Conservation (phyloP, 1,140 invertebrate species). For the Drosophila asahinai region DNA sequence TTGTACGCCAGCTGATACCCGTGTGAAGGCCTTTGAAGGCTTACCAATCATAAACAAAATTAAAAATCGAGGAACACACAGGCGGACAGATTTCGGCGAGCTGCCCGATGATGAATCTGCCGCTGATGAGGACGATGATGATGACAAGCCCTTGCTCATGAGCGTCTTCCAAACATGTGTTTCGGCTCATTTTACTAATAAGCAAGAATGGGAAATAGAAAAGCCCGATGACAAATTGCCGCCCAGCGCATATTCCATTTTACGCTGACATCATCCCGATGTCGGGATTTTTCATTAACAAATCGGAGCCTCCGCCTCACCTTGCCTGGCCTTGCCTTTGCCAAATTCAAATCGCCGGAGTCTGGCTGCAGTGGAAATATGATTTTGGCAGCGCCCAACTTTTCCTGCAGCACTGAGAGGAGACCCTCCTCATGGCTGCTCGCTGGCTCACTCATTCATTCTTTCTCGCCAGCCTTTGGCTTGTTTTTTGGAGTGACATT, state of each 20-base stretch:
- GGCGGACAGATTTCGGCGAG: conserved; percentile 30
- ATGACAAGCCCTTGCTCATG: conserved; percentile 29
- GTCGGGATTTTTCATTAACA: conserved; percentile 46
- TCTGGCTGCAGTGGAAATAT: conserved; percentile 47
- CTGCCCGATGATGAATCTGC: conserved; percentile 64
- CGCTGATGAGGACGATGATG: conserved; percentile 48
- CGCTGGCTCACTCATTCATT: conserved; percentile 11
- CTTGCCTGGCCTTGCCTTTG: background rate
- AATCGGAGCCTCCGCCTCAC: conserved; percentile 19
- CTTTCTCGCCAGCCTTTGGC: conserved; percentile 26
- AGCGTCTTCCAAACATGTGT: conserved; percentile 61
- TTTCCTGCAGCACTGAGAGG: conserved; percentile 16
- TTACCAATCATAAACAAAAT: conserved; percentile 53
- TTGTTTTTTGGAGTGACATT: conserved; percentile 72
- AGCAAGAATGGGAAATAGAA: conserved; percentile 49
- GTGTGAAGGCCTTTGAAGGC: conserved; percentile 35
- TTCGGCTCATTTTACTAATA: conserved; percentile 81
- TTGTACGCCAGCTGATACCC: conserved; percentile 36
- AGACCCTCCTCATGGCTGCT: background rate
- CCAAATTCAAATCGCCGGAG: conserved; percentile 41
- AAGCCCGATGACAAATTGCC: conserved; percentile 72
- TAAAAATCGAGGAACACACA: conserved; percentile 33
- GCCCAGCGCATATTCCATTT: conserved; percentile 57
- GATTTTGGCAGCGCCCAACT: conserved; percentile 38
- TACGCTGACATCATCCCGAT: conserved; percentile 49